Evolutionary conservation across 2,888 invertebrate genomes (phyloP).

Genomic region (Sylvicola cinctus): DNA sequence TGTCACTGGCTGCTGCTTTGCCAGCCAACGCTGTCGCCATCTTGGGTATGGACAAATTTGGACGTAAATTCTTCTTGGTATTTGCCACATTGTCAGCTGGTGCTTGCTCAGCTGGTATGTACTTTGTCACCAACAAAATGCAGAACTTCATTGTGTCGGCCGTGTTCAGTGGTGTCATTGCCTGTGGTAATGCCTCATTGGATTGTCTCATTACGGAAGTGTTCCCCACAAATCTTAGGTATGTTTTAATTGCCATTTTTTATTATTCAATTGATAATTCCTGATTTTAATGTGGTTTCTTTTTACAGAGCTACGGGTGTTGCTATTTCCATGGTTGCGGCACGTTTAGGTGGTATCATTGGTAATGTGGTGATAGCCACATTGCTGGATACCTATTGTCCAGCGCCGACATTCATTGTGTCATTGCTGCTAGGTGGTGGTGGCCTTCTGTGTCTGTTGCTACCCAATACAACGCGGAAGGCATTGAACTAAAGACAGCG

Average conservation of each 20-base stretch:
- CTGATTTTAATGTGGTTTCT: constrained; percentile 1
- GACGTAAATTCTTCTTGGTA: constrained; percentile 51
- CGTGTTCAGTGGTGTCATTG: constrained; percentile 69
- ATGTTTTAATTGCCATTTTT: constrained; percentile 9
- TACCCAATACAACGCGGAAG: constrained; percentile 77
- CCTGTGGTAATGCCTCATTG: constrained; percentile 73
- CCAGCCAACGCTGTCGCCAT: constrained; percentile 69
- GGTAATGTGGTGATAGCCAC: constrained; percentile 60
- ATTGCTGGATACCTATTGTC: constrained; percentile 70
- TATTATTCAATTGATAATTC: neutral
- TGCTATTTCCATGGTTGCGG: constrained; percentile 77
- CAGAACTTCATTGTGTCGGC: constrained; percentile 70
- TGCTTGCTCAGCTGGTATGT: constrained; percentile 63
- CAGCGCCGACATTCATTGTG: constrained; percentile 80
- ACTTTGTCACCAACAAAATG: constrained; percentile 62
- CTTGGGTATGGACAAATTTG: constrained; percentile 60
- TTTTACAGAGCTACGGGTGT: constrained; percentile 65
- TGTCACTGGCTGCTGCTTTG: constrained; percentile 67
- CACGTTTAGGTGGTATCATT: constrained; percentile 72
- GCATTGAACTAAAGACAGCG: constrained; percentile 27
- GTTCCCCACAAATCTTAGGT: constrained; percentile 79
- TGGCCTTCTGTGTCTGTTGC: constrained; percentile 66
- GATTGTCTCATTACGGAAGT: constrained; percentile 87
- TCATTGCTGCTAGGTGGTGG: constrained; percentile 68
- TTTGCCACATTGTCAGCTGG: constrained; percentile 74